Conservation (phyloP, 2,113 vertebrate species). For the Gallinago jamesoni region DNA sequence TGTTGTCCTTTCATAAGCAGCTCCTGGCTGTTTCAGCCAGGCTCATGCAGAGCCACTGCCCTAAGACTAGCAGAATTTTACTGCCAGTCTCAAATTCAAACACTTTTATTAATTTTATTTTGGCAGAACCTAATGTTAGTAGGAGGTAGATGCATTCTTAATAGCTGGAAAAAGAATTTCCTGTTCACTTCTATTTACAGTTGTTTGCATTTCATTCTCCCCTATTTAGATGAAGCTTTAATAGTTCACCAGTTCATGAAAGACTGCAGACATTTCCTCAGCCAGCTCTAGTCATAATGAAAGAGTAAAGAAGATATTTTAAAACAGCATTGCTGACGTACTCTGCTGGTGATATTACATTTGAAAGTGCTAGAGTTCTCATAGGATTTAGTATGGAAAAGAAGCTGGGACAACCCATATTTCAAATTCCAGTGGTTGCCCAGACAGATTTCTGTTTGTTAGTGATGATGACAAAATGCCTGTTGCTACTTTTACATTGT, state of each 20-base stretch:
- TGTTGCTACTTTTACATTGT: constrained; percentile 30
- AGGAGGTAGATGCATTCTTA: neutral
- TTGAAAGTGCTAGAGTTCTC: neutral
- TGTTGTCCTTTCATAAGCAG: neutral
- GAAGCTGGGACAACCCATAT: neutral
- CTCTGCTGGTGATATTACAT: neutral
- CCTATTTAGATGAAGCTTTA: constrained; percentile 1
- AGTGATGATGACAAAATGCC: constrained; percentile 33
- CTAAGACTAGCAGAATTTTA: neutral
- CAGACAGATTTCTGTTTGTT: constrained; percentile 42
- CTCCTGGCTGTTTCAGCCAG: neutral
- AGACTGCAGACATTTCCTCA: neutral
- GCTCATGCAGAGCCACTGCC: neutral
- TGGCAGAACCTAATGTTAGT: constrained; percentile 10
- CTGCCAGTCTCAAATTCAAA: neutral
- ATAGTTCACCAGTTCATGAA: neutral
- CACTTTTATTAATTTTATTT: constrained; percentile 10
- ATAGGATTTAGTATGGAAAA: neutral
- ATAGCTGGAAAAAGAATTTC: neutral
- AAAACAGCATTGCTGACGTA: neutral
- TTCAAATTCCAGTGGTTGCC: constrained; percentile 33
- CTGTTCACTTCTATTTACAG: constrained; percentile 20
- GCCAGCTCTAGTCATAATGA: neutral
- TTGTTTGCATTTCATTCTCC: constrained; percentile 8
- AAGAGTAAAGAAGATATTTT: neutral